Conservation (phyloP, 2,888 invertebrate genomes). For the Cantharis lateralis region DNA sequence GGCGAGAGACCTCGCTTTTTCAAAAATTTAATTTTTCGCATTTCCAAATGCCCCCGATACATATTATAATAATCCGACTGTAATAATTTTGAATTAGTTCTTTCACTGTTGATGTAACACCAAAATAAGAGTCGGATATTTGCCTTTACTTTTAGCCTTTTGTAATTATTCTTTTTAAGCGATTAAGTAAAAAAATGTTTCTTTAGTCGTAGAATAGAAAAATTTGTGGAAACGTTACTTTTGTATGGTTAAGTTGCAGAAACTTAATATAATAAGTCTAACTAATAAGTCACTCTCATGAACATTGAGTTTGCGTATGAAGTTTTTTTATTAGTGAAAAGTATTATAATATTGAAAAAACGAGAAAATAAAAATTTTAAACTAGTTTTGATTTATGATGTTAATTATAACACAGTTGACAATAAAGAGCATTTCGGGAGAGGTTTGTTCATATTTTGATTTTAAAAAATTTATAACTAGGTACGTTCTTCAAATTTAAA, state of each 20-base stretch:
- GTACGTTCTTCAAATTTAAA: neutral
- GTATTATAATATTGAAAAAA: slow-evolving; percentile 57
- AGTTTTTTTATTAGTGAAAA: slow-evolving; percentile 58
- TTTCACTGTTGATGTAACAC: slow-evolving; percentile 42
- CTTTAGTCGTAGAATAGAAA: neutral
- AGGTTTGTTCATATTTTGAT: slow-evolving; percentile 37
- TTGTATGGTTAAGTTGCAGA: slow-evolving; percentile 53
- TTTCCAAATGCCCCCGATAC: too few relatives aligned
- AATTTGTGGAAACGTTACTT: slow-evolving; percentile 51
- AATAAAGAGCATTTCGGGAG: slow-evolving; percentile 58
- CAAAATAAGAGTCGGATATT: slow-evolving; percentile 47
- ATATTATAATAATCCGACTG: slow-evolving; percentile 5
- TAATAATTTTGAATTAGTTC: slow-evolving; percentile 23
- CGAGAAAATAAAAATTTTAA: slow-evolving; percentile 58
- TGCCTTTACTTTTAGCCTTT: slow-evolving; percentile 22
- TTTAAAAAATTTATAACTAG: neutral
- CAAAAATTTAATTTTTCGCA: neutral
- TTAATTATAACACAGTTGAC: slow-evolving; percentile 56
- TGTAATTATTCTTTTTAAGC: neutral
- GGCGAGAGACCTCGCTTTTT: neutral
- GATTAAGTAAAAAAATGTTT: slow-evolving; percentile 1
- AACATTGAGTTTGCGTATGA: slow-evolving; percentile 54
- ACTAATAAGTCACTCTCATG: slow-evolving; percentile 51
- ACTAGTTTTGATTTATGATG: slow-evolving; percentile 57
- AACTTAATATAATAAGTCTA: slow-evolving; percentile 52